phyloP scores from a whole-genome alignment of 2,797 vertebrate genomes.

The Mareca penelope region DNA sequence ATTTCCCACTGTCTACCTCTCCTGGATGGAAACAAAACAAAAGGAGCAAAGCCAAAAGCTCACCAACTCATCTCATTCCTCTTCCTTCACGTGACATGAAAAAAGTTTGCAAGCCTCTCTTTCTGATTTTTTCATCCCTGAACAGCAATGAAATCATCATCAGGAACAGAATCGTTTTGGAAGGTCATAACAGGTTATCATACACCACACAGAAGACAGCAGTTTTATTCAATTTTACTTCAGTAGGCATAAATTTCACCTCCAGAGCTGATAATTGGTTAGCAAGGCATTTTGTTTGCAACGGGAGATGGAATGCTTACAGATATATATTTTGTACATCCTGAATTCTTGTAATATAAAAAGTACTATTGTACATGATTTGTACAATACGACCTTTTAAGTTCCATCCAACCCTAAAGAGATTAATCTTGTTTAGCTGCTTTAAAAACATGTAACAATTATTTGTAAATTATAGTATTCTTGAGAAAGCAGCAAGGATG shows the following conservation, averaged over 20 bases:
- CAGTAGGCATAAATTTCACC: neutral
- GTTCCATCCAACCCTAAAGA: neutral
- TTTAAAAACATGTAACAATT: neutral
- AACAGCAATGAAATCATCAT: neutral
- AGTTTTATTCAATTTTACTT: neutral
- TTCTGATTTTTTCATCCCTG: neutral
- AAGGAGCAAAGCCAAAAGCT: neutral
- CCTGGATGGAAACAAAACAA: neutral
- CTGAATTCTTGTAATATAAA: neutral
- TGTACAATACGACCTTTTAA: neutral
- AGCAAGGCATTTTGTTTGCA: neutral
- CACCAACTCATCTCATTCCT: neutral
- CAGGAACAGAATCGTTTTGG: neutral
- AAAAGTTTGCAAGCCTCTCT: neutral
- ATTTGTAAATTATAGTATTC: neutral
- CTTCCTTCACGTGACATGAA: fast-evolving
- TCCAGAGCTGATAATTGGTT: neutral
- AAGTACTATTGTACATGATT: neutral
- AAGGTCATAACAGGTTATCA: neutral
- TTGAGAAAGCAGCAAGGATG: neutral
- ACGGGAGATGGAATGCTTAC: neutral
- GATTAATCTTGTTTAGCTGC: neutral
- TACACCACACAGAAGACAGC: neutral
- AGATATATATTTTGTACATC: neutral
- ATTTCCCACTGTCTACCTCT: neutral